Base-by-base conservation (phyloP, 2,888 invertebrate genomes). In the Euclidia mi region DNA sequence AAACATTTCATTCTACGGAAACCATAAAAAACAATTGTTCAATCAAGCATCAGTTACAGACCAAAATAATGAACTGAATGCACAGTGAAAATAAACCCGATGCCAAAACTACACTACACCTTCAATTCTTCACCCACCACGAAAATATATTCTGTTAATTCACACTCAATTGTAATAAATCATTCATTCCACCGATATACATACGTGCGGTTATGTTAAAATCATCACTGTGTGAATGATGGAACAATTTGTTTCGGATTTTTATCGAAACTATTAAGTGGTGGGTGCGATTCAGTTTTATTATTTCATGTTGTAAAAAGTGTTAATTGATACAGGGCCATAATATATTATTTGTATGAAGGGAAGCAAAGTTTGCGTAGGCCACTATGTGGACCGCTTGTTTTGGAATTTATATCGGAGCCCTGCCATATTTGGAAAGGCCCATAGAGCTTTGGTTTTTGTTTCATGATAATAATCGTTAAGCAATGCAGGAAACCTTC, bases 141-240 rank as follows among this genome's bases (percentile, higher is more conserved):
- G 15, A 41, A 25, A 49, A 20, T 4, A 41, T 31, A 3, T 68
- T 50, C 10, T 52, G 58, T 58, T 57, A 48, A 55, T 61, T 62
- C 48, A 28, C 57, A 34, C 58, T 67, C 53, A 51, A 70, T 62
- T 44, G 53, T 43, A 71, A 74, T 74, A 63, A 71, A 77, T 77
- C 71, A 74, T 74, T 74, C 56, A 48, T 29, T 45, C 37, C 32
- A 53, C 46, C 55, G 53, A 17, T 44, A 20, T 35, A n/a, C n/a
- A n/a, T n/a, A 35, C 38, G 42, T 31, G 44, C 31, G 55, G 51
- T 56, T 56, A 43, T 63, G 52, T 75, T 71, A 63, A 48, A 32
- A 35, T 47, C 49, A 12, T 37, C 34, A 10, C 17, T 51, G 32
- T 40, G 57, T 32, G 25, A 45, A 34, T 20, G 35, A 52, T 11